Conservation (phyloP, 2,888 invertebrate species). For the Pelosia muscerda region DNA sequence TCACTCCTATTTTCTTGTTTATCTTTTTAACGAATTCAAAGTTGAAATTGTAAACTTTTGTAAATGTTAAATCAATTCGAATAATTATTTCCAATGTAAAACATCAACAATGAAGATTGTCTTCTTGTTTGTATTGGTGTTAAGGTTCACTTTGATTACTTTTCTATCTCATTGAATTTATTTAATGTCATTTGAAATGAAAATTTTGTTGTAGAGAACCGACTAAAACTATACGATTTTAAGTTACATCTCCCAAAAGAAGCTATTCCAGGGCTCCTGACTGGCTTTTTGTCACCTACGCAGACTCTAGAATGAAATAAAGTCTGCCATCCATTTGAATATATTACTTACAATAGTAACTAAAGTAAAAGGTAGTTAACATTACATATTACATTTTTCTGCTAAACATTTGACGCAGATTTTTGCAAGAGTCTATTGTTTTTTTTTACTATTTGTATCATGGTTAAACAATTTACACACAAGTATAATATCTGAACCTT, state of each 20-base stretch:
- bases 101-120: slow-evolving; percentile 49
- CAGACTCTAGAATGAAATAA: too few relatives aligned
- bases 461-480: too few relatives aligned
- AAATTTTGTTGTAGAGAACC: neutral
- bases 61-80: slow-evolving; percentile 21
- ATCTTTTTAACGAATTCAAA: slow-evolving; percentile 53
- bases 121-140: slow-evolving; percentile 35
- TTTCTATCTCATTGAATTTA: slow-evolving; percentile 21
- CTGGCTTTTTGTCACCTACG: too few relatives aligned
- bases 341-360: too few relatives aligned
- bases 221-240: too few relatives aligned
- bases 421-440: too few relatives aligned
- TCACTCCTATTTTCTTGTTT: slow-evolving; percentile 39
- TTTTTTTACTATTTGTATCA: too few relatives aligned
- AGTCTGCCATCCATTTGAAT: too few relatives aligned
- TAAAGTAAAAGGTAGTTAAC: neutral
- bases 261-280: too few relatives aligned
- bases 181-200: slow-evolving; percentile 8
- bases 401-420: too few relatives aligned
- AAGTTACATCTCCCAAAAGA: too few relatives aligned
- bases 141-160: slow-evolving; percentile 30
- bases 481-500: too few relatives aligned
- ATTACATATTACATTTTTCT: neutral
- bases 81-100: slow-evolving; percentile 42
- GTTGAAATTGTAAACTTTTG: slow-evolving; percentile 24